Base-by-base conservation (phyloP, 2,797 vertebrate species). In the Catharus ustulatus region DNA sequence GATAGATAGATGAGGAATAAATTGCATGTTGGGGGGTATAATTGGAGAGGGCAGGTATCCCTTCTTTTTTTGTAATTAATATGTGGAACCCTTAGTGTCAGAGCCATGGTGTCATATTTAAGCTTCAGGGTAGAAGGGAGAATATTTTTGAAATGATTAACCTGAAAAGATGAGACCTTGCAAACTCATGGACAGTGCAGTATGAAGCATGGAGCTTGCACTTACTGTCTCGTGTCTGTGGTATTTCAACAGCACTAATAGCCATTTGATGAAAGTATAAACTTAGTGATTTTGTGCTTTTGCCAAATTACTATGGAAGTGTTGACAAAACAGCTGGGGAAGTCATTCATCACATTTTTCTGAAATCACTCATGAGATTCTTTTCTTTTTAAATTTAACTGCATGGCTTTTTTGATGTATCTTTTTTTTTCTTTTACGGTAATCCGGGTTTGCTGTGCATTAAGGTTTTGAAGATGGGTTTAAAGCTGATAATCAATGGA, bases 231-330 rank as follows among this genome's bases (percentile, higher is more conserved):
- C 0, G 1, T 48, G 85, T 59, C 94, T 95, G 96, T 67, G 88
- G 71, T 81, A 49, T 63, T 81, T 94, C 87, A 95, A 23, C 66
- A 34, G 73, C 11, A 3, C 82, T 86, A 88, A 92, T 48, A 64
- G 88, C 67, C 77, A 73, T 82, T 87, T 59, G 86, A 92, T 94
- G 93, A 89, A 91, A 93, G 78, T 74, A 63, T 62, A 84, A 90
- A 95, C 93, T 89, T 52, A 30, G 92, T 71, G 64, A 85, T 94
- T 94, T 84, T 93, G 94, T 87, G 82, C 87, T 86, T 89, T 94
- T 91, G 95, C 96, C 96, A 97, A 91, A 95, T 97, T 96, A 95
- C 92, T 94, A 92, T 97, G 93, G 92, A 91, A 96, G 79, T 49
- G 92, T 96, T 96, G 94, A 95, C 94, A 95, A 94, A 97, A 97